phyloP scores from a whole-genome alignment of 1,140 invertebrate genomes.

The Zaprionus kolodkinae region DNA sequence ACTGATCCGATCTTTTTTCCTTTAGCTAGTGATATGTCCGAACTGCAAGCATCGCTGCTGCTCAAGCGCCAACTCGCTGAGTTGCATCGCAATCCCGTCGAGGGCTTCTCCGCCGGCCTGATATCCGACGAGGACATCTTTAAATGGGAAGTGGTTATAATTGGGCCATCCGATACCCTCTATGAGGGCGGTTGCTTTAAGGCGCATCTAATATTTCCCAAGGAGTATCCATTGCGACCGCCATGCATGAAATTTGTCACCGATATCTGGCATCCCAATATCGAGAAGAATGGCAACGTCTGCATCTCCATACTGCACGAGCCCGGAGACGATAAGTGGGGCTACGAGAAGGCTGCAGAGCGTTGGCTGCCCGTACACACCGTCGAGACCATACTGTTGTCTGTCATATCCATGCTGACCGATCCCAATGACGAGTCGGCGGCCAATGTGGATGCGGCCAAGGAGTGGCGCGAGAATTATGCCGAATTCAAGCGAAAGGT shows the following conservation, averaged over 20 bases:
- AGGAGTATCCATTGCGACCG: slow-evolving; percentile 98
- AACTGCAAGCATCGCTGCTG: slow-evolving; percentile 96
- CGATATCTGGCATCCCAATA: slow-evolving; percentile 99
- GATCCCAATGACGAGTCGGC: slow-evolving; percentile 99
- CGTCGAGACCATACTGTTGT: slow-evolving; percentile 99
- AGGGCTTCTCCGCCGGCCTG: slow-evolving; percentile 96
- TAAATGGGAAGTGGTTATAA: slow-evolving; percentile 99
- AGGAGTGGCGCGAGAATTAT: slow-evolving; percentile 90
- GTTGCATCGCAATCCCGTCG: slow-evolving; percentile 96
- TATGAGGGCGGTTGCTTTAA: slow-evolving; percentile 99
- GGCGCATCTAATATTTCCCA: slow-evolving; percentile 96
- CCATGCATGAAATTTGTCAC: slow-evolving; percentile 99
- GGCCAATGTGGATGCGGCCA: slow-evolving; percentile 99
- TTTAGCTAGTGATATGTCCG: slow-evolving; percentile 88
- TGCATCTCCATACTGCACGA: slow-evolving; percentile 99
- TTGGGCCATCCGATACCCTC: slow-evolving; percentile 98
- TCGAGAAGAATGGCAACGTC: slow-evolving; percentile 98
- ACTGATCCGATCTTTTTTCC: not conserved
- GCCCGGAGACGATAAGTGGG: slow-evolving; percentile 98
- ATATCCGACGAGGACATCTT: slow-evolving; percentile 98
- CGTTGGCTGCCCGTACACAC: slow-evolving; percentile 99
- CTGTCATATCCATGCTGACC: slow-evolving; percentile 99
- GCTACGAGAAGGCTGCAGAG: slow-evolving; percentile 98
- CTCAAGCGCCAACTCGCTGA: slow-evolving; percentile 97
- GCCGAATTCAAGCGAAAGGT: slow-evolving; percentile 98